Conservation (phyloP, 2,888 invertebrate species). For the Orthosia gothica region DNA sequence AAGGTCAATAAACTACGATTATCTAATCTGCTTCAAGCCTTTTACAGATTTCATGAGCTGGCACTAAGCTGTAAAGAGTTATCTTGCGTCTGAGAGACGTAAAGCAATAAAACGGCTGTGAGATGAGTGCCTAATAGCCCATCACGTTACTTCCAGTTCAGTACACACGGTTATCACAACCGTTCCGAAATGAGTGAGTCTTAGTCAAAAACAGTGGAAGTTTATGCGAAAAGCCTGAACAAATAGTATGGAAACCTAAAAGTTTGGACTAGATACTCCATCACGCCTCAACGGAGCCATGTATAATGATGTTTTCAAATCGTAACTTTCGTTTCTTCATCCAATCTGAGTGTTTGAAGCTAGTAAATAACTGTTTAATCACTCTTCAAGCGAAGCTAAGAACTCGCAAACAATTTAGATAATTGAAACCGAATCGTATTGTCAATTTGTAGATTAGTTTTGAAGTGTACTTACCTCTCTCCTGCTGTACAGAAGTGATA, state of each 20-base stretch:
- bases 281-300: conserved; percentile 23
- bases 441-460: conserved; percentile 53
- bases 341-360: conserved; percentile 1
- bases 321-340: conserved; percentile 36
- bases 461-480: background rate
- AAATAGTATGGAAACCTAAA: conserved; percentile 20
- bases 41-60: conserved; percentile 20
- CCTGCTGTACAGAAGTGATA: conserved; percentile 9
- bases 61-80: conserved; percentile 41
- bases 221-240: conserved; percentile 17
- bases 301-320: conserved; percentile 52
- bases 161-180: conserved; percentile 23
- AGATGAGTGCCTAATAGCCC: conserved; percentile 47
- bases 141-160: conserved; percentile 42
- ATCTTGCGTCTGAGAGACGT: conserved; percentile 26
- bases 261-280: conserved; percentile 2
- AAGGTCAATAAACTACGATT: conserved; percentile 2
- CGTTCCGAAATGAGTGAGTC: conserved; percentile 15
- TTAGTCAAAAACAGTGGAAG: conserved; percentile 18
- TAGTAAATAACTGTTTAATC: conserved; percentile 40
- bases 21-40: conserved; percentile 27
- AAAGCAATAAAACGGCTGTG: conserved; percentile 39
- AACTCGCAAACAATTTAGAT: conserved; percentile 51
- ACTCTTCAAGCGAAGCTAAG: conserved; percentile 13
- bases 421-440: conserved; percentile 57